Base-by-base conservation (phyloP, 2,888 invertebrate genomes). In the Acleris holmiana region DNA sequence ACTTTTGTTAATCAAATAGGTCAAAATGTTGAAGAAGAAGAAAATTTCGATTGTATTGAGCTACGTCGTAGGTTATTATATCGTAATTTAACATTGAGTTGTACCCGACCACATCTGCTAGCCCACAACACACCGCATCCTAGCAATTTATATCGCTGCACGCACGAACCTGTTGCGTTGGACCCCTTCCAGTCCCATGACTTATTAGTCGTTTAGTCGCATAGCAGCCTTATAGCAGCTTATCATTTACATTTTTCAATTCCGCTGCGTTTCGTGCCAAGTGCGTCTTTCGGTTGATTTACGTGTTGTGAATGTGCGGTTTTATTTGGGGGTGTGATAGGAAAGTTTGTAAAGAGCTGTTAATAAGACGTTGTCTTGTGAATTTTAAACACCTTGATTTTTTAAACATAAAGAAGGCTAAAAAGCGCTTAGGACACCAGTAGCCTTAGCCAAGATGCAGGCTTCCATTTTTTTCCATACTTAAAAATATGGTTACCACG, bases 201-300 rank as follows among this genome's bases (percentile, higher is more conserved):
- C 65, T 60, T 65, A 65, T 65, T 65, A 88, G 83, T 80, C 85
- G 85, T 87, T 89, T 83, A 84, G 84, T 85, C 83, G 85, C 86
- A 88, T 87, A 89, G 88, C 86, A 80, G 74, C 83, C 77, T 80
- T 80, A 80, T 79, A 86, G 81, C 55, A 59, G 63, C 58, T 90
- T 91, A 90, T 88, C 89, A 91, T 92, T 91, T 87, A 90, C 85
- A 91, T 91, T 91, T 92, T 91, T 91, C 91, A 91, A 91, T 91
- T 71, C 82, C 75, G 71, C 76, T 71, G 72, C 68, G 77, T 72
- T 53, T 75, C 74, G 78, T 91, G 90, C 91, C 91, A 91, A 89
- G 79, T 79, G 79, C 80, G 84, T 80, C 78, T 66, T 68, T 63
- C 60, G 54, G 64, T 59, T 59, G 60, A 63, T 66, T 67, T 63